phyloP scores from a whole-genome alignment of 2,888 invertebrate species.

The Sclerodermus sp. region DNA sequence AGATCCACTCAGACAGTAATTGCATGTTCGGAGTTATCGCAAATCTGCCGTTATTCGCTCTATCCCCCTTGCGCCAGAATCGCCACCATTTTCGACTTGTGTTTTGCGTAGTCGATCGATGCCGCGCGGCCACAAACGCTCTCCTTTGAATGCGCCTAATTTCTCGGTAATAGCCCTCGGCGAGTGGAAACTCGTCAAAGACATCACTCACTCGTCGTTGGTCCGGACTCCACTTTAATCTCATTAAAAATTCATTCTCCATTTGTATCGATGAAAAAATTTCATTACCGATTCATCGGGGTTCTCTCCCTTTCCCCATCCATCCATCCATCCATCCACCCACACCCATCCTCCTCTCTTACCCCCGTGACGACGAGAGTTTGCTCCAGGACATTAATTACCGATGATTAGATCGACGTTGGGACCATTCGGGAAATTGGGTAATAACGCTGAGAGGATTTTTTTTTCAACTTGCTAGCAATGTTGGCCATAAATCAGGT shows the following conservation, averaged over 20 bases:
- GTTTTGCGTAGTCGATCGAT: conserved; percentile 10
- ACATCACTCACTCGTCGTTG: conserved; percentile 5
- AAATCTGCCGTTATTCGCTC: conserved; percentile 19
- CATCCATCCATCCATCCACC: no score
- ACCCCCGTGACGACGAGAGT: no score
- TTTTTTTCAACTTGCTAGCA: background rate
- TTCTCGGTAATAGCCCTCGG: background rate
- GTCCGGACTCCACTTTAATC: background rate
- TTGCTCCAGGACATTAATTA: no score
- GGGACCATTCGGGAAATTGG: background rate
- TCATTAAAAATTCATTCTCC: no score
- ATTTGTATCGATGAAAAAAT: no score
- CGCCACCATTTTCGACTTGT: conserved; percentile 1
- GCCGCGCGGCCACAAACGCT: conserved; percentile 3
- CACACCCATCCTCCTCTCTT: no score
- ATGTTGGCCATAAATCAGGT: background rate
- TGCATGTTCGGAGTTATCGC: conserved; percentile 30
- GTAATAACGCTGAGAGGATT: background rate
- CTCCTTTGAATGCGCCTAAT: background rate
- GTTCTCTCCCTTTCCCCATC: no score
- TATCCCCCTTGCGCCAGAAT: background rate
- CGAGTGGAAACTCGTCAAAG: no score
- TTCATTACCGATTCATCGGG: no score
- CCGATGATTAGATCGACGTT: no score
- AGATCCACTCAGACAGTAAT: conserved; percentile 30